Evolutionary conservation across 2,797 vertebrate species (phyloP).

Genomic region (Sphaeramia orbicularis): DNA sequence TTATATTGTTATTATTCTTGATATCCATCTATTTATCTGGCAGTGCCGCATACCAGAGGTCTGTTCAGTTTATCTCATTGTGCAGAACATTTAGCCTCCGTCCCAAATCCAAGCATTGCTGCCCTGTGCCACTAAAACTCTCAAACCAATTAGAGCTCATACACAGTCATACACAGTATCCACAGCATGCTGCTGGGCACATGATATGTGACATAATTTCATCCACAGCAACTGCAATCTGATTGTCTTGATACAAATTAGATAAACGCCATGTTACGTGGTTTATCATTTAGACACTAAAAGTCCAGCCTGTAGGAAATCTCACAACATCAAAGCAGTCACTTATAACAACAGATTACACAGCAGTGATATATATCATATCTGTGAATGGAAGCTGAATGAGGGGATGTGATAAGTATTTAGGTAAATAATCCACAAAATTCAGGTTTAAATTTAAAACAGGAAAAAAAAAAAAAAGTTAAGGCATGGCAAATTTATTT

Average conservation of each 20-base stretch:
- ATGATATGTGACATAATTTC: conserved; percentile 41
- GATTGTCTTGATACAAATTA: conserved; percentile 47
- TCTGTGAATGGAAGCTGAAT: too few species aligned
- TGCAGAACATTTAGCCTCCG: conserved; percentile 42
- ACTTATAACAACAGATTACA: too few species aligned
- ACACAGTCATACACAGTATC: conserved; percentile 28
- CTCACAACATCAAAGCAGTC: conserved; percentile 4
- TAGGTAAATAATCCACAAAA: too few species aligned
- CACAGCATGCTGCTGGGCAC: conserved; percentile 31
- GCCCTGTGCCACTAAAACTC: conserved; percentile 22
- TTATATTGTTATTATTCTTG: too few species aligned
- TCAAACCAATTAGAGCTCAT: conserved; percentile 50
- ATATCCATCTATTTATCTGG: neutral
- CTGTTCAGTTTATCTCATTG: conserved; percentile 8
- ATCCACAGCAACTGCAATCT: conserved; percentile 38
- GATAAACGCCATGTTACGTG: conserved; percentile 39
- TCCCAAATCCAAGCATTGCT: conserved; percentile 28
- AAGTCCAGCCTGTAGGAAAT: conserved; percentile 6
- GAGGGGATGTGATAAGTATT: too few species aligned
- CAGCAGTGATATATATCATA: too few species aligned
- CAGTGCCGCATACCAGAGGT: neutral
- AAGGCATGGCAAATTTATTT: too few species aligned
- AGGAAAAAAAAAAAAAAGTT: too few species aligned
- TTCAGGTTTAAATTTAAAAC: too few species aligned
- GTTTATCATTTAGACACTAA: conserved; percentile 36